Percentiles rank a stretch among this genome's conserved stretches.
Evolutionary conservation across 1,140 invertebrate species (phyloP).

Genomic region (Phenacoccus solenopsis): DNA sequence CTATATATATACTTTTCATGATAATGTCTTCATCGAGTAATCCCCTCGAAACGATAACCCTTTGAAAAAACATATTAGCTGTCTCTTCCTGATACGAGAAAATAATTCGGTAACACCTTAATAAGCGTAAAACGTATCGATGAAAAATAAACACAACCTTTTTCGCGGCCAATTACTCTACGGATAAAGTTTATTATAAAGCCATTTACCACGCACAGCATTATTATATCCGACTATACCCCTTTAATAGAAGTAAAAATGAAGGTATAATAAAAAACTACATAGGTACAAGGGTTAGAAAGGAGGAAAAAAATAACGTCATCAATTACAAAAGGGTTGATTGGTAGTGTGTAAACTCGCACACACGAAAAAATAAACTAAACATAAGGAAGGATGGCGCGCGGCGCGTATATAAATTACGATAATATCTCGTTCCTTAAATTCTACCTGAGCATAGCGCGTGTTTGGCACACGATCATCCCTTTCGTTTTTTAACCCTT

Average conservation of each 20-base stretch:
- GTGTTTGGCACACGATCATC: slow-evolving; percentile 1
- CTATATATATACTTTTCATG: too few relatives aligned
- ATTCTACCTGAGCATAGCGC: neutral
- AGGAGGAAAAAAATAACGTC: neutral
- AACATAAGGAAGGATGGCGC: too few relatives aligned
- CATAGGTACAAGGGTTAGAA: neutral
- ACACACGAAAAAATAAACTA: neutral
- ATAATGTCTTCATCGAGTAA: too few relatives aligned
- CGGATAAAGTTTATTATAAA: neutral
- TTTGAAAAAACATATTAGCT: too few relatives aligned
- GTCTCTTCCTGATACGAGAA: too few relatives aligned
- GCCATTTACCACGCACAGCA: neutral
- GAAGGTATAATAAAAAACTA: neutral
- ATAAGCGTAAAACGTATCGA: neutral
- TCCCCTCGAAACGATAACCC: too few relatives aligned
- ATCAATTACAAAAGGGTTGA: slow-evolving; percentile 2
- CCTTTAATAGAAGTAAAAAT: neutral
- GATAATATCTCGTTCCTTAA: neutral
- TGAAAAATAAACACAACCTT: neutral
- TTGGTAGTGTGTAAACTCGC: neutral
- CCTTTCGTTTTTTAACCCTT: neutral
- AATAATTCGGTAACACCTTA: neutral
- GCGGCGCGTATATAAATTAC: neutral
- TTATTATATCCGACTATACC: neutral
- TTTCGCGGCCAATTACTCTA: neutral